phyloP scores from a whole-genome alignment of 2,113 vertebrate species.

The Marcusenius ussheri region DNA sequence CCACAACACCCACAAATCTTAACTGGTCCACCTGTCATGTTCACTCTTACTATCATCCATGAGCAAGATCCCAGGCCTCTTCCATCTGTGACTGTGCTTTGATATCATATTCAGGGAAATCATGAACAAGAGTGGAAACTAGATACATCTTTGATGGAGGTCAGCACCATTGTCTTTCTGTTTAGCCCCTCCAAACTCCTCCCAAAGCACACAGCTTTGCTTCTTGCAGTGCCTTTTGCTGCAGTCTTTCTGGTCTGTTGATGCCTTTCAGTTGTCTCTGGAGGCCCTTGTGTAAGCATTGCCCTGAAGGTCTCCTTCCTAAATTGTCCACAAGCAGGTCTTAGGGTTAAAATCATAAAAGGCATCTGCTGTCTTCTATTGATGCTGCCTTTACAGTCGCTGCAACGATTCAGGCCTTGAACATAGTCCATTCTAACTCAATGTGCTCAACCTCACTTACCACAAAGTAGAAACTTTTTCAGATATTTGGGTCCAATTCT shows the following conservation, averaged over 20 bases:
- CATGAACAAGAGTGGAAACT: background rate
- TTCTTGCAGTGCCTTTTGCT: background rate
- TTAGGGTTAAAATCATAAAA: background rate
- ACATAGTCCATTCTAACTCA: background rate
- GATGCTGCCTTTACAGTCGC: background rate
- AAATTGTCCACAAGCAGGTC: background rate
- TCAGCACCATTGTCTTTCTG: background rate
- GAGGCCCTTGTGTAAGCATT: background rate
- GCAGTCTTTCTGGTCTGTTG: background rate
- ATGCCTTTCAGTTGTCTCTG: background rate
- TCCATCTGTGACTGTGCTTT: background rate
- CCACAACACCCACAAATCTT: background rate
- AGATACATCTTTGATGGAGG: background rate
- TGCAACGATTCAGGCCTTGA: background rate
- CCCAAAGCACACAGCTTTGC: background rate
- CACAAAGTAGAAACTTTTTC: background rate
- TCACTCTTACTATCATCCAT: background rate
- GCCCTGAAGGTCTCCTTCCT: background rate
- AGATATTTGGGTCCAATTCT: background rate
- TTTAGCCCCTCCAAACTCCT: background rate
- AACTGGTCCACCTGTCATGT: background rate
- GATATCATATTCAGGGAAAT: background rate
- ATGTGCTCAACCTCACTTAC: background rate
- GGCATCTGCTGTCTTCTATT: background rate
- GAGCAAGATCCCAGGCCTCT: background rate